Conservation (phyloP, 35 echinoderm and acorn worm genomes). For the Acanthaster planci region DNA sequence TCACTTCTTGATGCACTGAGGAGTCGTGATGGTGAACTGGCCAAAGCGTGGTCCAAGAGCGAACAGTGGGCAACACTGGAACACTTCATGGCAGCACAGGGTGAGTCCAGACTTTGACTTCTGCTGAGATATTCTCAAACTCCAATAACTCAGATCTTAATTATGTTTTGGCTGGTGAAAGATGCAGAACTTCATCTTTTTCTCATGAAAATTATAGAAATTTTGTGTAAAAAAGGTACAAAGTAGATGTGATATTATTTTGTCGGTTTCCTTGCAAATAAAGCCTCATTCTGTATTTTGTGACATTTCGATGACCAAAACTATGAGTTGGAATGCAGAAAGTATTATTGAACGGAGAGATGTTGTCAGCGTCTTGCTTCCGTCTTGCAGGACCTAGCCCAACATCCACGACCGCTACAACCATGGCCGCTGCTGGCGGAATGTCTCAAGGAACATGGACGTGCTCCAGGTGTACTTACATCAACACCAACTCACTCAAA, state of each 20-base stretch:
- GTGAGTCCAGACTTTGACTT: not conserved
- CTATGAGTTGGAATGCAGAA: no score
- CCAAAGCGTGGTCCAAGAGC: slow-evolving; percentile 84
- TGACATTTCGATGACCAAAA: no score
- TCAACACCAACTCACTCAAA: slow-evolving; percentile 60
- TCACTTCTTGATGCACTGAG: slow-evolving; percentile 73
- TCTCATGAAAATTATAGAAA: not conserved
- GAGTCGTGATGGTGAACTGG: slow-evolving; percentile 44
- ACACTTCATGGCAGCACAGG: slow-evolving; percentile 90
- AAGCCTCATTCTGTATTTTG: no score
- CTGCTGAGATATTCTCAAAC: not conserved
- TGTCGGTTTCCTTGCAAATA: no score
- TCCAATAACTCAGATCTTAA: not conserved
- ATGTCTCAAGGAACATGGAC: slow-evolving; percentile 64
- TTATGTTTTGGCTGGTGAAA: not conserved
- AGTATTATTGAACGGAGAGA: no score
- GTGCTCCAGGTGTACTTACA: slow-evolving; percentile 81
- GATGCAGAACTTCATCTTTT: not conserved
- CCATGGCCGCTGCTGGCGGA: not conserved
- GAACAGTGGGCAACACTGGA: slow-evolving; percentile 94
- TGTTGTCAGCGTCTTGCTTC: no score
- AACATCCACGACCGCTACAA: not conserved
- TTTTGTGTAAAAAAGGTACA: not conserved
- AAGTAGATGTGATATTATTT: no score
- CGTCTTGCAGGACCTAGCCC: not conserved